Evolutionary conservation across 2,113 vertebrate species (phyloP).

Genomic region (Cepphus grylle): DNA sequence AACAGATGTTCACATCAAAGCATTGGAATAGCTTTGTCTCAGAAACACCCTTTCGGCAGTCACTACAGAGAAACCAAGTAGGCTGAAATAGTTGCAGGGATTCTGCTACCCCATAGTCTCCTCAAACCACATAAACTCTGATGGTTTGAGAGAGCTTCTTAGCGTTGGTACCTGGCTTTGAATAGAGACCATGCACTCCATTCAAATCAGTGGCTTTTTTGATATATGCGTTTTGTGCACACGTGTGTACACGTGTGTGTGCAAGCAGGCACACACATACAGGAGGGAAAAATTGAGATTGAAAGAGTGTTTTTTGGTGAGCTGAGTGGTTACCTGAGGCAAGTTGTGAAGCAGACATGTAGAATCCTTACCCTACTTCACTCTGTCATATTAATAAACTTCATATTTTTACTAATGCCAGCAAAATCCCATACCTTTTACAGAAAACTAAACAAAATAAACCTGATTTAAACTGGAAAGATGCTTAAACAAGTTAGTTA

Average conservation of each 20-base stretch:
- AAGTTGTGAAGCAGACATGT: not conserved
- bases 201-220: not conserved
- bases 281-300: not conserved
- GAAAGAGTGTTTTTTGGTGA: not conserved
- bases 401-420: not conserved
- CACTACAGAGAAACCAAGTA: not conserved
- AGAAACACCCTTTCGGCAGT: not conserved
- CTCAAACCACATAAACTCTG: not conserved
- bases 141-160: not conserved
- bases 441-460: not conserved
- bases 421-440: not conserved
- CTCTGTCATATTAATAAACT: not conserved
- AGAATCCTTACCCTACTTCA: not conserved
- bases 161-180: not conserved
- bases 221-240: not conserved
- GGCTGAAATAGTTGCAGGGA: not conserved
- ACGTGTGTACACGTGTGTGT: too few species aligned
- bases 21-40: not conserved
- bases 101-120: not conserved
- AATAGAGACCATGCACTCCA: not conserved
- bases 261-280: not conserved
- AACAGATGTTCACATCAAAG: not conserved
- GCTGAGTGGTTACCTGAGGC: not conserved
- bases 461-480: not conserved
- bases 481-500: not conserved